These are phyloP conservation scores for Drosophila hydei DNA, from an alignment of 1,140 invertebrate genomes.

Conservation along the genomic window DNA sequence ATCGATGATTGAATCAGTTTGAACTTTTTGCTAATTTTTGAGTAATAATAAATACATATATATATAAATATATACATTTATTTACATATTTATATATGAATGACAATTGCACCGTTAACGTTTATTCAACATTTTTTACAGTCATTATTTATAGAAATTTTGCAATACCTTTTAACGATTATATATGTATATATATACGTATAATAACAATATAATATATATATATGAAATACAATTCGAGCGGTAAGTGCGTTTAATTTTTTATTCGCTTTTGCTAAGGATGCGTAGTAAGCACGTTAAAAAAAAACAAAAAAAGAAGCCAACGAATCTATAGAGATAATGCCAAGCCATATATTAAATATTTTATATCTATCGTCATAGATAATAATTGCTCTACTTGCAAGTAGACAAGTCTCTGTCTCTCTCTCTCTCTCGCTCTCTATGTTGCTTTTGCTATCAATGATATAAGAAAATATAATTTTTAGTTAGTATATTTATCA, in stretches of 20 bases:
- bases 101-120: slow-evolving; percentile 1
- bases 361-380: background rate
- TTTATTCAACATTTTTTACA: slow-evolving; percentile 49
- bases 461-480: slow-evolving; percentile 20
- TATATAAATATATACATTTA: slow-evolving; percentile 14
- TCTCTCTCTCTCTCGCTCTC: slow-evolving; percentile 9
- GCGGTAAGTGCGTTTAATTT: slow-evolving; percentile 69
- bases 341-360: background rate
- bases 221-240: slow-evolving; percentile 29
- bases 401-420: slow-evolving; percentile 8
- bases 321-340: background rate
- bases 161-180: slow-evolving; percentile 26
- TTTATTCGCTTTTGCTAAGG: slow-evolving; percentile 50
- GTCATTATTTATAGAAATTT: slow-evolving; percentile 37
- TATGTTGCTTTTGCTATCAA: slow-evolving; percentile 42
- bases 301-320: slow-evolving; percentile 5
- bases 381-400: slow-evolving; percentile 7
- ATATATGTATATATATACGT: background rate
- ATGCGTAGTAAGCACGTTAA: slow-evolving; percentile 12
- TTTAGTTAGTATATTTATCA: slow-evolving; percentile 1
- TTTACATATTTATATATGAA: slow-evolving; percentile 14
- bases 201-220: slow-evolving; percentile 21
- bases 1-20: slow-evolving; percentile 69
- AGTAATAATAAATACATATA: slow-evolving; percentile 15
- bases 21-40: slow-evolving; percentile 26